These are phyloP conservation scores for Aplochiton taeniatus DNA, from an alignment of 2,797 vertebrate species.

Conservation along the genomic window DNA sequence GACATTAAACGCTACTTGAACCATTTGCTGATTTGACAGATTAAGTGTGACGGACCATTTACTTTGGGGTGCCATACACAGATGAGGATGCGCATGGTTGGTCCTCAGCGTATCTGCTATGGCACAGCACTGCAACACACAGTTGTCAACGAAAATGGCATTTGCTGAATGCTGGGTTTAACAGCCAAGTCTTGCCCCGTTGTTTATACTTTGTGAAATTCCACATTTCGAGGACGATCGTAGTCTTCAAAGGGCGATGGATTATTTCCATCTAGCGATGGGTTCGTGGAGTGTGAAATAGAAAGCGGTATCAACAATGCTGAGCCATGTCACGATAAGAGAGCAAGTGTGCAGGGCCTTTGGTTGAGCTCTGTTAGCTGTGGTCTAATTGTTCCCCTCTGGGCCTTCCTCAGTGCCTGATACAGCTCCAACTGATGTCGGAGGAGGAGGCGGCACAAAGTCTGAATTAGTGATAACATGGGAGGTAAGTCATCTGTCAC, in stretches of 20 bases:
- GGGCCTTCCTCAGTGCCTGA: slow-evolving; percentile 85
- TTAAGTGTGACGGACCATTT: slow-evolving; percentile 48
- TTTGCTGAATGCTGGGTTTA: slow-evolving; percentile 41
- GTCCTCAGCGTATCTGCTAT: slow-evolving; percentile 33
- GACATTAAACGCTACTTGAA: slow-evolving; percentile 38
- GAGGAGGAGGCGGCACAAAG: slow-evolving; percentile 93
- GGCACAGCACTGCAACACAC: slow-evolving; percentile 32
- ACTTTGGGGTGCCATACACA: slow-evolving; percentile 31
- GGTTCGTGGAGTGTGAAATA: slow-evolving; percentile 39
- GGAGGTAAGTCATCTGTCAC: slow-evolving; percentile 90
- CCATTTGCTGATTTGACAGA: slow-evolving; percentile 43
- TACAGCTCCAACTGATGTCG: slow-evolving; percentile 90
- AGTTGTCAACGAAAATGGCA: slow-evolving; percentile 30
- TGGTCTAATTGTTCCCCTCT: slow-evolving; percentile 62
- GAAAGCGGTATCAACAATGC: slow-evolving; percentile 36
- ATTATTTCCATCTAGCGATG: slow-evolving; percentile 32
- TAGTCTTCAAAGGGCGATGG: slow-evolving; percentile 14
- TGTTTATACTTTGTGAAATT: slow-evolving; percentile 49
- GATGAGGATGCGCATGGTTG: slow-evolving; percentile 39
- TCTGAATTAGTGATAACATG: slow-evolving; percentile 97
- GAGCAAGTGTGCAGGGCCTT: slow-evolving; percentile 42
- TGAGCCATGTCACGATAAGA: slow-evolving; percentile 36
- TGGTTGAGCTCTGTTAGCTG: slow-evolving; percentile 57
- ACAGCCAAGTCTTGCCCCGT: slow-evolving; percentile 33
- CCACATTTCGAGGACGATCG: slow-evolving; percentile 39